Evolutionary conservation across 1,140 invertebrate genomes (phyloP), one percentile per base, ranked within the genome.

Genomic region (Sipha flava): DNA sequence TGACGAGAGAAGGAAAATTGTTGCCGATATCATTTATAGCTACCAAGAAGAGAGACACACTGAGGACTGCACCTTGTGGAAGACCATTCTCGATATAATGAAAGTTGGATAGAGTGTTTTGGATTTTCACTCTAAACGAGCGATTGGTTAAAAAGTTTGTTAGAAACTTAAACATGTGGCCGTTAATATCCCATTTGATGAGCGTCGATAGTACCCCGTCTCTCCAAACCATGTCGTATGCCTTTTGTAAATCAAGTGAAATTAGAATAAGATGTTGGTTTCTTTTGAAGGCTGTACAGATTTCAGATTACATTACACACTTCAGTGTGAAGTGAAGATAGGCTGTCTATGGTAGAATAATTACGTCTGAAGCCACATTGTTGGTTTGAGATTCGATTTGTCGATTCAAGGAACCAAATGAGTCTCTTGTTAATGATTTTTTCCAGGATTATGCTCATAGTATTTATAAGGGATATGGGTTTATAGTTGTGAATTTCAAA

Each of bases 341-440:
- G 21, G 9, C 3, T 29, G 29, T 68, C 62, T 4, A 80, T 31
- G 18, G 79, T 80, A 5, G 79, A 80, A 10, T 62, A 37, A 21
- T 66, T 68, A 12, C 4, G 21, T 29, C 79, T 29, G n/a, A 40
- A 40, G 12, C 79, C 79, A 34, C 45, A 43, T 68, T 80, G 79
- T 26, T 29, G 18, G 9, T n/a, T 21, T 26, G 23, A 23, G 34
- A 80, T 6, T 5, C 37, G 34, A 18, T 12, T 34, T 45, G n/a
- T n/a, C n/a, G 62, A 9, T 80, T 80, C 79, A 3, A 80, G 57
- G 29, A 12, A 18, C 37, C 59, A 70, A 29, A 80, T 68, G 16
- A 80, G 43, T 21, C 79, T 12, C 9, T n/a, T 66, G 31, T 80
- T 80, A 1, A 80, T 49, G 1, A 70, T 80, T 52, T 80, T 80